These are phyloP conservation scores for Poeciliopsis infans DNA, from an alignment of 2,797 vertebrate genomes.

Conservation along the genomic window DNA sequence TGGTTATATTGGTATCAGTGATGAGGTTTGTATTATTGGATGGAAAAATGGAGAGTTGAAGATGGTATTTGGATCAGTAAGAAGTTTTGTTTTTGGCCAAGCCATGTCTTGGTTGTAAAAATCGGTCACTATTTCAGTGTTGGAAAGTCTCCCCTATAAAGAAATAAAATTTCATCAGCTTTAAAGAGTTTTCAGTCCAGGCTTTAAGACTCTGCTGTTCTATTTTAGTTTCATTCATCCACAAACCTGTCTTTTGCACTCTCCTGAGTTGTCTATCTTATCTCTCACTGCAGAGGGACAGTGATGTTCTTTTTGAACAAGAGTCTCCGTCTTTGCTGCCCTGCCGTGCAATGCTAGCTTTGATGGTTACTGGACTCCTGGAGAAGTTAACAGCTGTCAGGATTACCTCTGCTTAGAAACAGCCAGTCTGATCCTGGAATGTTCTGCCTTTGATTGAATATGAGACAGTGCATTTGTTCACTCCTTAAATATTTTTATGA, in stretches of 20 bases:
- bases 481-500: neutral
- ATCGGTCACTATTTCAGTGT: neutral
- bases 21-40: constrained; percentile 2
- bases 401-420: neutral
- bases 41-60: neutral
- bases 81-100: neutral
- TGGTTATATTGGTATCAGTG: neutral
- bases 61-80: neutral
- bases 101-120: neutral
- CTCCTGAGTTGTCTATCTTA: neutral
- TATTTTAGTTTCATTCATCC: neutral
- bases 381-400: neutral
- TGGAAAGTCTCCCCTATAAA: constrained; percentile 1
- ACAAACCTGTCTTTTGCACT: neutral
- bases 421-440: neutral
- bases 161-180: constrained; percentile 1
- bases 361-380: neutral
- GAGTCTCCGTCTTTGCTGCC: neutral
- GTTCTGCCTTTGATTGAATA: neutral
- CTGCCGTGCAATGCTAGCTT: neutral
- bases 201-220: neutral
- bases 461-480: neutral
- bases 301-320: constrained; percentile 2
- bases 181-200: neutral
- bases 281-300: neutral